Conservation (phyloP, 2,113 vertebrate genomes). For the Pomatostomus ruficeps region DNA sequence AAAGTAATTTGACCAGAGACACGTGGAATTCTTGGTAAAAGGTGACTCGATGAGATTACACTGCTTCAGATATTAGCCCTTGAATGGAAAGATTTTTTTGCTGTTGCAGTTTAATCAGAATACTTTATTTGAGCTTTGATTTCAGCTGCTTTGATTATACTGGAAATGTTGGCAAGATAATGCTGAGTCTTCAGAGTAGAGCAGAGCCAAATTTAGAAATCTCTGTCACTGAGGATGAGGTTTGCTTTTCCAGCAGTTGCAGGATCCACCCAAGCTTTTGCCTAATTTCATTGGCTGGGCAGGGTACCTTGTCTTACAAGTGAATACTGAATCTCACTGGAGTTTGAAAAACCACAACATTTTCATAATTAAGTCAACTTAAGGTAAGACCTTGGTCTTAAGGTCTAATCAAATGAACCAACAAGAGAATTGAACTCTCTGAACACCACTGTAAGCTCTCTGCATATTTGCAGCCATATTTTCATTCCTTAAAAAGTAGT, state of each 20-base stretch:
- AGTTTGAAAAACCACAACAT: not conserved
- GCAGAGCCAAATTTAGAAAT: not conserved
- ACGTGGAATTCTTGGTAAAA: not conserved
- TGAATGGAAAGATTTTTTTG: not conserved
- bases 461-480: not conserved
- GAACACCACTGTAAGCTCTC: not conserved
- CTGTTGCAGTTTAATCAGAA: not conserved
- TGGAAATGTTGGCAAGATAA: not conserved
- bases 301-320: not conserved
- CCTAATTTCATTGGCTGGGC: not conserved
- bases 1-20: not conserved
- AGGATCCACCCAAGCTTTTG: not conserved
- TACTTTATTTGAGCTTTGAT: not conserved
- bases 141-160: not conserved
- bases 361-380: not conserved
- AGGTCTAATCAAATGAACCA: not conserved
- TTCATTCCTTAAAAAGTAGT: not conserved
- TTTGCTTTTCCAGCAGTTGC: not conserved
- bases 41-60: not conserved
- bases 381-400: not conserved
- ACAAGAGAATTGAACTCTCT: not conserved
- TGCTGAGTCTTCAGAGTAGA: not conserved
- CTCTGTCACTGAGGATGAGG: not conserved
- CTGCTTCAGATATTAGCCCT: not conserved
- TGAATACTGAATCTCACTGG: not conserved